These are phyloP conservation scores for Melinaea marsaeus DNA, from an alignment of 2,888 invertebrate genomes.

Conservation along the genomic window DNA sequence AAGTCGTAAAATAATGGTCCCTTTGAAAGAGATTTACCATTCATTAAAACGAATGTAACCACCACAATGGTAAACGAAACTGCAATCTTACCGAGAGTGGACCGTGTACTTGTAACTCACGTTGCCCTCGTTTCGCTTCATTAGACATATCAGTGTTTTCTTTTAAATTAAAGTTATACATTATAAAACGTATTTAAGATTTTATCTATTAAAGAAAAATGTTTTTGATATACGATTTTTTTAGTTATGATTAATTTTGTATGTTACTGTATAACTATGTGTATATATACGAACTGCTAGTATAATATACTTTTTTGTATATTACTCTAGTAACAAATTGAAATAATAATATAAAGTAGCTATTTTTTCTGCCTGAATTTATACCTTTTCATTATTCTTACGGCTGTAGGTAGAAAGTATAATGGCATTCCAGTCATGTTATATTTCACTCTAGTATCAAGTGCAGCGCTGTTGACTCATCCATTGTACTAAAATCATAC, in stretches of 20 bases:
- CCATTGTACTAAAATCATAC: too few species aligned
- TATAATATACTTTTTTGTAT: neutral
- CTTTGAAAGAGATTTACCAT: conserved; percentile 38
- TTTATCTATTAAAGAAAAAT: too few species aligned
- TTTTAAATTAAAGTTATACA: neutral
- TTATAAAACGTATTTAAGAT: too few species aligned
- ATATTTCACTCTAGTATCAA: too few species aligned
- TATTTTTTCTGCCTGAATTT: conserved; percentile 26
- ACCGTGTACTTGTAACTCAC: conserved; percentile 9
- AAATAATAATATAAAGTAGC: neutral
- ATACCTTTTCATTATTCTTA: conserved; percentile 27
- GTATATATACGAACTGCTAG: too few species aligned
- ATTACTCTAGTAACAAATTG: neutral
- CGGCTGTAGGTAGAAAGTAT: conserved; percentile 14
- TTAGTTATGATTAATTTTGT: too few species aligned
- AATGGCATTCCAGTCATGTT: conserved; percentile 15
- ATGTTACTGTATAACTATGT: too few species aligned
- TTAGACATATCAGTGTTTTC: neutral
- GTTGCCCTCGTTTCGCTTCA: conserved; percentile 18
- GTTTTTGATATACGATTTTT: too few species aligned
- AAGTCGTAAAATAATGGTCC: conserved; percentile 37
- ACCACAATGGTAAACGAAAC: conserved; percentile 35
- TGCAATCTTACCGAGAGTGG: conserved; percentile 35
- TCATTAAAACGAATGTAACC: conserved; percentile 36
- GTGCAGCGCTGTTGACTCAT: too few species aligned